phyloP scores from a whole-genome alignment of 1,140 invertebrate species.

The Bradynema listronoti region DNA sequence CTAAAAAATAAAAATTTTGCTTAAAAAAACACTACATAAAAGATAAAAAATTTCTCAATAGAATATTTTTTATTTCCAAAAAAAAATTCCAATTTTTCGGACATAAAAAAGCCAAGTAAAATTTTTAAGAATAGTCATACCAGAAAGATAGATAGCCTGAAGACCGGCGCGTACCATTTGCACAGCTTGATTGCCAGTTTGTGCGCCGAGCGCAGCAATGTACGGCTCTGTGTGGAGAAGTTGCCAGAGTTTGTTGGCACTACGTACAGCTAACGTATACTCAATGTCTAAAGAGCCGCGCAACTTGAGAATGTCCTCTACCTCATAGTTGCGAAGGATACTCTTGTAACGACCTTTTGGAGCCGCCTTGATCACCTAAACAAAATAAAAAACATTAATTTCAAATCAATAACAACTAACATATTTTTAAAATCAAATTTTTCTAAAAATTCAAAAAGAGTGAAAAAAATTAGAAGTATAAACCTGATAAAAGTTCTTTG shows the following conservation, averaged over 20 bases:
- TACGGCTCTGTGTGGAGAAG: slow-evolving; percentile 54
- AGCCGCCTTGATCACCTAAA: slow-evolving; percentile 53
- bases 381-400: neutral
- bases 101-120: neutral
- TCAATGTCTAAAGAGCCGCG: slow-evolving; percentile 58
- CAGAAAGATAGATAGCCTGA: slow-evolving; percentile 59
- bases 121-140: slow-evolving; percentile 16
- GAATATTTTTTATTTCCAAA: slow-evolving; percentile 7
- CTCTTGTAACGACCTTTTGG: slow-evolving; percentile 57
- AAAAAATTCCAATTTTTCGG: neutral
- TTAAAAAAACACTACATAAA: slow-evolving; percentile 20
- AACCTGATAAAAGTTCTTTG: slow-evolving; percentile 51
- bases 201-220: slow-evolving; percentile 57
- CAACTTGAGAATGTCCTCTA: slow-evolving; percentile 58
- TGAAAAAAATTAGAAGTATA: slow-evolving; percentile 4
- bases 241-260: slow-evolving; percentile 58
- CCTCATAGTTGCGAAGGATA: slow-evolving; percentile 57
- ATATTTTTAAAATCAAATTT: slow-evolving; percentile 9
- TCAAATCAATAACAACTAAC: neutral
- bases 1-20: slow-evolving; percentile 29
- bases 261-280: slow-evolving; percentile 57
- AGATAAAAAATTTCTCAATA: slow-evolving; percentile 2
- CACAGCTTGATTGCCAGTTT: slow-evolving; percentile 59
- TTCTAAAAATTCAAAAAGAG: neutral
- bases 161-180: slow-evolving; percentile 60